Base-by-base conservation (phyloP, 2,888 invertebrate species). In the Zygothrica quintamaculata region DNA sequence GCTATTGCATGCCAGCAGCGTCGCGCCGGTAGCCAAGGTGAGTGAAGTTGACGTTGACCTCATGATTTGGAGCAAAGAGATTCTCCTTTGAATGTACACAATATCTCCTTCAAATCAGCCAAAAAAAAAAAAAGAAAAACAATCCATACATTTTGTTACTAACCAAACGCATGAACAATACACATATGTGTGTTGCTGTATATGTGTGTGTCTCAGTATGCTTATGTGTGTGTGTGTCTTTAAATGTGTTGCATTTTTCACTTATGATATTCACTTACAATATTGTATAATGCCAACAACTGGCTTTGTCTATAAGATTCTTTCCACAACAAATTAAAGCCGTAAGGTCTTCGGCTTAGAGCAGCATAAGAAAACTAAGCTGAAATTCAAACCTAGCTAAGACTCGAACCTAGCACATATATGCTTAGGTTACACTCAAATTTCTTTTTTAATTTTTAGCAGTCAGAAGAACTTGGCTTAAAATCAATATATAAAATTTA, bases 21-120 rank as follows among this genome's bases (percentile, higher is more conserved):
- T 75, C 59, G 89, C 90, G 68, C 90, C 90, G 75, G 88, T 90
- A 74, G 90, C 90, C 76, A 91, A 91, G 90, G 91, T 91, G 89
- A 90, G 90, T 88, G 81, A 74, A 67, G 82, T n/a, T n/a, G n/a
- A 79, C 53, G 74, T 72, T 60, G 80, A 80, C 65, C 71, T 79
- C 65, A 74, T 78, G 73, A 71, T 78, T 67, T 80, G 82, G 77
- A 82, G 74, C 75, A 87, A 84, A 66, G 87, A 88, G 73, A 87
- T 88, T 60, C 77, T 86, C n/a, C 87, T 87, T 18, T 82, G 64
- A 82, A 65, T 36, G 44, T 33, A 13, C 53, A 18, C 16, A 22
- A 15, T 3, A 5, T 29, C 11, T 12, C 7, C n/a, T n/a, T n/a
- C n/a, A n/a, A n/a, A n/a, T n/a, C n/a, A n/a, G n/a, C n/a, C n/a